Evolutionary conservation across 2,888 invertebrate genomes (phyloP).

Genomic region (Cheilosia impressa): DNA sequence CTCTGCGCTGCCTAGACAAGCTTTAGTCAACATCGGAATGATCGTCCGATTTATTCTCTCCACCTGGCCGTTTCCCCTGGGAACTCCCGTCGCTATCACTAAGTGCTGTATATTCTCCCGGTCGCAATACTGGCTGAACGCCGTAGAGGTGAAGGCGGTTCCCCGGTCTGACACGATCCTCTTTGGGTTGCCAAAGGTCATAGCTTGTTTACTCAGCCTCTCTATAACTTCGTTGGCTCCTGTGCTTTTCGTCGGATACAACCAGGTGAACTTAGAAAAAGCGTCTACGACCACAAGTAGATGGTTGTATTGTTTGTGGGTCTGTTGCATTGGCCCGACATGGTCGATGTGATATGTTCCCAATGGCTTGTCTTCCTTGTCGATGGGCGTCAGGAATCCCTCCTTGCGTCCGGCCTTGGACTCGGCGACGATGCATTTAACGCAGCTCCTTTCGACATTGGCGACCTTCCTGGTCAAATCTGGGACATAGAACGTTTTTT

Average conservation of each 20-base stretch:
- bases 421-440: background rate
- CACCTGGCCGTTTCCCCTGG: too few relatives aligned
- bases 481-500: background rate
- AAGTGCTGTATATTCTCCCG: constrained; percentile 77
- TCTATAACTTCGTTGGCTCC: too few relatives aligned
- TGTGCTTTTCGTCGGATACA: too few relatives aligned
- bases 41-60: too few relatives aligned
- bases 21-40: background rate
- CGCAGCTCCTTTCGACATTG: too few relatives aligned
- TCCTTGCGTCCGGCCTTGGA: background rate
- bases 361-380: background rate
- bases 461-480: background rate
- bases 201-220: too few relatives aligned
- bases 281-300: too few relatives aligned
- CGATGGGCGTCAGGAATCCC: background rate
- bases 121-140: constrained; percentile 78
- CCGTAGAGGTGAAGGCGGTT: constrained; percentile 80
- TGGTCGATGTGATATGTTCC: too few relatives aligned
- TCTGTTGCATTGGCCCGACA: too few relatives aligned
- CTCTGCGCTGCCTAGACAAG: too few relatives aligned
- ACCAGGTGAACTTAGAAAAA: too few relatives aligned
- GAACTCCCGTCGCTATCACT: constrained; percentile 72
- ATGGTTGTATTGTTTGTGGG: too few relatives aligned
- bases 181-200: constrained; percentile 27
- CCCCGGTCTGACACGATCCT: constrained; percentile 77